Percentiles rank a stretch among this genome's conserved stretches.
These are phyloP conservation scores for Thymelicus sylvestris DNA, from an alignment of 2,888 invertebrate genomes.

Conservation along the genomic window DNA sequence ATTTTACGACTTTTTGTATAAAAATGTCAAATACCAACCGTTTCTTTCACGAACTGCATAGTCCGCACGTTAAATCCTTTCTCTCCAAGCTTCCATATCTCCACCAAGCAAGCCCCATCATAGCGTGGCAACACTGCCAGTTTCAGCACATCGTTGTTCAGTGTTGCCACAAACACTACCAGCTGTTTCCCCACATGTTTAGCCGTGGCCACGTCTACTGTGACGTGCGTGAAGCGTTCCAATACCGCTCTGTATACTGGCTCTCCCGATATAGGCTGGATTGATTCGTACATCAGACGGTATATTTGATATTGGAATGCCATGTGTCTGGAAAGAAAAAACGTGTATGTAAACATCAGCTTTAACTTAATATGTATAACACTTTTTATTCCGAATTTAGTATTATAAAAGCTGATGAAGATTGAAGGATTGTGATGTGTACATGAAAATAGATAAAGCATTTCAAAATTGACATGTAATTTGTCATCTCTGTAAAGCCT, in stretches of 20 bases:
- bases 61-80: conserved; percentile 85
- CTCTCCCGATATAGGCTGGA: conserved; percentile 88
- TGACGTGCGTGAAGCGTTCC: conserved; percentile 90
- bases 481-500: too few species aligned
- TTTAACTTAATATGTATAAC: background rate
- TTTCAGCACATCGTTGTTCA: conserved; percentile 91
- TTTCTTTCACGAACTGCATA: conserved; percentile 92
- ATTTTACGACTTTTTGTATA: too few species aligned
- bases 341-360: background rate
- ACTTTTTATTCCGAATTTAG: too few species aligned
- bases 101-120: conserved; percentile 92
- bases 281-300: conserved; percentile 94
- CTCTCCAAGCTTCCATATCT: conserved; percentile 90
- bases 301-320: conserved; percentile 89
- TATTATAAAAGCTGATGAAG: too few species aligned
- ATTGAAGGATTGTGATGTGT: too few species aligned
- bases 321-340: conserved; percentile 63
- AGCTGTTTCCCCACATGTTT: conserved; percentile 89
- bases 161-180: conserved; percentile 92
- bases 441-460: too few species aligned
- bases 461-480: too few species aligned
- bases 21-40: conserved; percentile 75
- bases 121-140: conserved; percentile 89
- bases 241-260: conserved; percentile 90
- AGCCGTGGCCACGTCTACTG: conserved; percentile 91